These are phyloP conservation scores for Philereme transversata DNA, from an alignment of 2,888 invertebrate species.

Conservation along the genomic window DNA sequence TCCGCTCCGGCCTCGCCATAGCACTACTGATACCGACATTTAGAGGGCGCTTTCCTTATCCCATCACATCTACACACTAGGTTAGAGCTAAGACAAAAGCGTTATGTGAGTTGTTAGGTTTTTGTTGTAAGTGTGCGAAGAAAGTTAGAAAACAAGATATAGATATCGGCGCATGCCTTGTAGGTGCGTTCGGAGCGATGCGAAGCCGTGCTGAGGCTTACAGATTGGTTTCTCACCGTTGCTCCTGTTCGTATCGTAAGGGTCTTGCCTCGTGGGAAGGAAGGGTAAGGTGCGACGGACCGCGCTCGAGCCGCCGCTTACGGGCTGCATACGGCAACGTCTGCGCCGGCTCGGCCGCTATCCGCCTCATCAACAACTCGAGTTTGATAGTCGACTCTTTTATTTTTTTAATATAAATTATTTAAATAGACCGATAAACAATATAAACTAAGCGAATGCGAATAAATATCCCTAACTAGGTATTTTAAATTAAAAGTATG, in stretches of 20 bases:
- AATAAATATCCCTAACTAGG: constrained; percentile 82
- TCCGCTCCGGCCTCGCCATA: constrained; percentile 73
- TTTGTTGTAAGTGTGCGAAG: constrained; percentile 67
- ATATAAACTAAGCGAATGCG: constrained; percentile 83
- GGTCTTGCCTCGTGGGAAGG: constrained; percentile 68
- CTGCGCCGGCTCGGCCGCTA: constrained; percentile 61
- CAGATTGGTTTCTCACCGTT: constrained; percentile 81
- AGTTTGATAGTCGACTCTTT: constrained; percentile 79
- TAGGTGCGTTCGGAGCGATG: constrained; percentile 76
- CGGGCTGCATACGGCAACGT: constrained; percentile 48
- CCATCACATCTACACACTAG: constrained; percentile 84
- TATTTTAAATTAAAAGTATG: constrained; percentile 78
- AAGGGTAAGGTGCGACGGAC: constrained; percentile 59
- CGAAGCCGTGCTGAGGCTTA: constrained; percentile 81
- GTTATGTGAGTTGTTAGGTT: constrained; percentile 72
- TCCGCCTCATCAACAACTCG: constrained; percentile 60
- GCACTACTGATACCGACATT: constrained; percentile 66
- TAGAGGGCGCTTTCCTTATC: constrained; percentile 91
- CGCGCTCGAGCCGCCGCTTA: constrained; percentile 62
- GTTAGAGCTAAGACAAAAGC: constrained; percentile 79
- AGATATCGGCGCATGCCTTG: constrained; percentile 66
- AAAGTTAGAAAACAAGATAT: constrained; percentile 71
- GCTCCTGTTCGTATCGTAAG: constrained; percentile 73
- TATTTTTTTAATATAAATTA: constrained; percentile 75
- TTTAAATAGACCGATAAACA: constrained; percentile 79